These are phyloP conservation scores for Helicorthomorpha holstii DNA, from an alignment of 1,140 invertebrate species.

Conservation along the genomic window DNA sequence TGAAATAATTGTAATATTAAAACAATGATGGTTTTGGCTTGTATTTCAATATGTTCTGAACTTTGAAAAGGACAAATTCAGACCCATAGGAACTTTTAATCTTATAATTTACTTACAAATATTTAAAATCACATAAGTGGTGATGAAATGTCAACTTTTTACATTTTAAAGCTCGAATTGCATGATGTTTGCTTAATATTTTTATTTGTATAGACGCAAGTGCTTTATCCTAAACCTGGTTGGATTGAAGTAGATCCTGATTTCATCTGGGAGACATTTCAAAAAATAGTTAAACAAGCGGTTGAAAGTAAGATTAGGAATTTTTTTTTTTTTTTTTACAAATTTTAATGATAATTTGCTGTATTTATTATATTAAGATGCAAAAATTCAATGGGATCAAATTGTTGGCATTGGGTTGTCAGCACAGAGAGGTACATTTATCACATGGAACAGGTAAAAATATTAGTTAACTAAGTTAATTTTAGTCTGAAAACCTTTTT, in stretches of 20 bases:
- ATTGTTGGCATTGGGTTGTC: constrained; percentile 69
- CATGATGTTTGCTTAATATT: too few relatives aligned
- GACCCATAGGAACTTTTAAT: too few relatives aligned
- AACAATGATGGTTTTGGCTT: too few relatives aligned
- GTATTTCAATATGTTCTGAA: too few relatives aligned
- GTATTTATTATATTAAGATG: constrained; percentile 9
- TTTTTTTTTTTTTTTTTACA: neutral
- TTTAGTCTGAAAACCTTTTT: neutral
- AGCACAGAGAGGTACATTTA: constrained; percentile 69
- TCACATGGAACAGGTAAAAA: constrained; percentile 56
- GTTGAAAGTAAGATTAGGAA: constrained; percentile 35
- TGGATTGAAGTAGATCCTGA: constrained; percentile 80
- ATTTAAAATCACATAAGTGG: too few relatives aligned
- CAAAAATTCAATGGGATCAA: constrained; percentile 21
- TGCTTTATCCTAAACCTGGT: constrained; percentile 56
- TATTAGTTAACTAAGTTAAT: neutral
- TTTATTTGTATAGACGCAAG: constrained; percentile 57
- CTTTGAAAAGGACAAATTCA: too few relatives aligned
- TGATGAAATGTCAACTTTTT: too few relatives aligned
- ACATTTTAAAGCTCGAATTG: too few relatives aligned
- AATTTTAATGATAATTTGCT: neutral
- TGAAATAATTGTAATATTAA: too few relatives aligned
- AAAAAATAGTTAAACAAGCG: constrained; percentile 44
- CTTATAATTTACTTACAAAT: too few relatives aligned
- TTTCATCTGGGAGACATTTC: constrained; percentile 53